These are phyloP conservation scores for Thysanoteuthis rhombus DNA, from an alignment of 2,888 invertebrate species.

Conservation along the genomic window DNA sequence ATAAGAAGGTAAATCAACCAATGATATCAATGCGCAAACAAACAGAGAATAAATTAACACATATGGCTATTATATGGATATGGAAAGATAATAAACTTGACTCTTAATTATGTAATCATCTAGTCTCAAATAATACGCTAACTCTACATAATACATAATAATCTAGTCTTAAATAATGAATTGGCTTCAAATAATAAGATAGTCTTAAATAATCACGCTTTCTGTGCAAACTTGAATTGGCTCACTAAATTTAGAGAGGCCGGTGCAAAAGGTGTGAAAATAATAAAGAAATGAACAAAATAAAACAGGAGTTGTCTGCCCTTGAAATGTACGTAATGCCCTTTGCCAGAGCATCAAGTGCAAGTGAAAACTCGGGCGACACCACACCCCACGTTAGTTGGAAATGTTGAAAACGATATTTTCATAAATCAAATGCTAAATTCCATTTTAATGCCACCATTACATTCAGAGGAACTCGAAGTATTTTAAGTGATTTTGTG, in stretches of 20 bases:
- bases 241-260: background rate
- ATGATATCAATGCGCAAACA: no score
- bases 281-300: background rate
- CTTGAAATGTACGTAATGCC: conserved; percentile 12
- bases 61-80: no score
- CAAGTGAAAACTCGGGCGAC: background rate
- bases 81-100: no score
- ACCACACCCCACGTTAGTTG: background rate
- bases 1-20: no score
- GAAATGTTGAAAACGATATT: conserved; percentile 12
- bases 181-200: no score
- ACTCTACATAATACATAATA: no score
- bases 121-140: no score
- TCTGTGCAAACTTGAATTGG: background rate
- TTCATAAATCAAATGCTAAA: background rate
- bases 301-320: background rate
- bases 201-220: background rate
- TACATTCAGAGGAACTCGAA: background rate
- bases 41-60: no score
- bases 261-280: background rate
- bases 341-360: background rate
- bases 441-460: background rate
- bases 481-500: background rate
- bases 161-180: no score
- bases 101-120: no score